phyloP scores from a whole-genome alignment of 2,113 vertebrate genomes.

The Dromas ardeola region DNA sequence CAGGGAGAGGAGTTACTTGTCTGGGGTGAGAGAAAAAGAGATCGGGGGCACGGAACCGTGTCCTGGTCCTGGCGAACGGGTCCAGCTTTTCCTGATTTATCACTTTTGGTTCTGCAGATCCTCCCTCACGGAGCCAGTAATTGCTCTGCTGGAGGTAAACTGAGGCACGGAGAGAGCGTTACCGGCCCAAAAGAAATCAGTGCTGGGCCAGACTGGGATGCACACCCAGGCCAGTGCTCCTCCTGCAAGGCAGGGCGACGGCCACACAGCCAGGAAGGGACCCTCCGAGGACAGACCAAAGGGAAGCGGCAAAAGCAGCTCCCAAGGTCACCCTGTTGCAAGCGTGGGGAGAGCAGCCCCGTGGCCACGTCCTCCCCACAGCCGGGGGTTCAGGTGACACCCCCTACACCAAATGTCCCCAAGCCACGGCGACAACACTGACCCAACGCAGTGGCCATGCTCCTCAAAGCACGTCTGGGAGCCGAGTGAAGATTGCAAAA shows the following conservation, averaged over 20 bases:
- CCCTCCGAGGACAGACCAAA: not conserved
- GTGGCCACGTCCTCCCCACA: not conserved
- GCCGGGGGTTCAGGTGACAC: not conserved
- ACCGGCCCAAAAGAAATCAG: not conserved
- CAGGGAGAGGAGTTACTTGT: not conserved
- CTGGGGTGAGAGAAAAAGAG: not conserved
- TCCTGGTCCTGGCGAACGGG: not conserved
- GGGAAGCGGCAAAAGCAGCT: not conserved
- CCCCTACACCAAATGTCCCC: not conserved
- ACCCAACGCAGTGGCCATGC: not conserved
- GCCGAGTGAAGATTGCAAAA: not conserved
- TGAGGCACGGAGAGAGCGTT: not conserved
- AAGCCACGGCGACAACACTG: not conserved
- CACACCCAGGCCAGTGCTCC: not conserved
- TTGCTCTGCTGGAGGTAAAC: not conserved
- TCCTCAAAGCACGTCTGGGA: not conserved
- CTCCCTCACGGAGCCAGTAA: not conserved
- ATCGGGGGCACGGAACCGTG: rapidly evolving
- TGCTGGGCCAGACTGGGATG: too few relatives aligned
- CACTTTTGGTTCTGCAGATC: not conserved
- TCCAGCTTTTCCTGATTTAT: not conserved
- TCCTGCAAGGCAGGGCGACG: not conserved
- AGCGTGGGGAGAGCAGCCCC: not conserved
- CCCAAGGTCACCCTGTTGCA: not conserved
- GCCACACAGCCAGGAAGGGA: not conserved